phyloP scores from a whole-genome alignment of 2,797 vertebrate genomes.

The Melanotaenia pygmaea region DNA sequence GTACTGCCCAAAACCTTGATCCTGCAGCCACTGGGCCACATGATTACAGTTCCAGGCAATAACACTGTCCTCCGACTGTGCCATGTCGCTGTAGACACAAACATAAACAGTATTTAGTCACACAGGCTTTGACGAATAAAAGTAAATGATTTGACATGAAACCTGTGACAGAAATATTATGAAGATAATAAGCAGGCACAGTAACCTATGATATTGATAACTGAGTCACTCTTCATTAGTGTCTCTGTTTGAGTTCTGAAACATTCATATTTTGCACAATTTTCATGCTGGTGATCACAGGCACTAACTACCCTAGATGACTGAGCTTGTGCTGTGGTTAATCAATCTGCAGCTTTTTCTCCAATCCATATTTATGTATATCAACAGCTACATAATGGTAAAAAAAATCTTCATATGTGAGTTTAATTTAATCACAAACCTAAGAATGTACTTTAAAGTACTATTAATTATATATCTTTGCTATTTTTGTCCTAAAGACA shows the following conservation, averaged over 20 bases:
- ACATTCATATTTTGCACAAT: not conserved
- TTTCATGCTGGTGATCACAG: not conserved
- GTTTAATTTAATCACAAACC: no score
- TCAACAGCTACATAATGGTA: not conserved
- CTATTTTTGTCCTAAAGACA: no score
- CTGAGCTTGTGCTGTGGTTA: no score
- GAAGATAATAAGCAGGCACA: not conserved
- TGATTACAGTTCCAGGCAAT: conserved; percentile 89
- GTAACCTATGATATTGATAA: not conserved
- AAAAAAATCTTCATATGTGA: no score
- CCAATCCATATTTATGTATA: no score
- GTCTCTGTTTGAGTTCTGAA: not conserved
- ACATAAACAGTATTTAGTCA: conserved; percentile 14
- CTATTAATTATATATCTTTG: no score
- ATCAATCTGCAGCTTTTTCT: no score
- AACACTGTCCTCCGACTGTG: conserved; percentile 69
- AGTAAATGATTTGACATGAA: not conserved
- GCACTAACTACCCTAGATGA: no score
- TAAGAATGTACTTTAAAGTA: no score
- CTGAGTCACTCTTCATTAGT: not conserved
- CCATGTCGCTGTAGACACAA: conserved; percentile 70
- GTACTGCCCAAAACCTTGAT: conserved; percentile 92
- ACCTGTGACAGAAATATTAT: not conserved
- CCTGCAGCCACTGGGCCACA: conserved; percentile 90
- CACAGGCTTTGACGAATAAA: not conserved